Base-by-base conservation (phyloP, 2,888 invertebrate species). In the Oscheius sp. region DNA sequence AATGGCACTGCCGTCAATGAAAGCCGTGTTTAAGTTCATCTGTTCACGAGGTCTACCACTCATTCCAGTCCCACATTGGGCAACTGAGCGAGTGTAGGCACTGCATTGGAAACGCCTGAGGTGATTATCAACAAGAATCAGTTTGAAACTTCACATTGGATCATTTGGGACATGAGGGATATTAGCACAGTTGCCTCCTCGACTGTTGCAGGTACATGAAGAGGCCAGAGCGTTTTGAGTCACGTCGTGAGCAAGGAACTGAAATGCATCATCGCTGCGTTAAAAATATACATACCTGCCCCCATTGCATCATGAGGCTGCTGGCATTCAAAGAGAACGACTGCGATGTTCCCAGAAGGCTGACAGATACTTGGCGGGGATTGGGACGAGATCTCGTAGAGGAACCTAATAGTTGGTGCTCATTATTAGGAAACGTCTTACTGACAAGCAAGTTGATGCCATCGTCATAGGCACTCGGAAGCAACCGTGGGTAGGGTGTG, bases 41-140 rank as follows among this genome's bases (percentile, higher is more conserved):
- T 99, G 99, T 89, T 98, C 96, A 59, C 99, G 92, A 1, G 95
- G 94, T 47, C 96, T 92, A 58, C 80, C 85, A 50, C 96, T 96
- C 91, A 94, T 93, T 2, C 97, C 99, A 0, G 96, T 96, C 9
- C 97, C 97, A 90, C 99, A 99, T 71, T 96, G 94, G 0, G 97
- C 94, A 86, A 96, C 95, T 4, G 96, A 95, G 81, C 99, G 92
- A 9, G 87, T 82, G 76, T 86, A 81, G 48, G 82, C 78, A 51
- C 86, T 79, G 76, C 88, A 88, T 37, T 35, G 55, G 7, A 68
- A 7, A 3, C 42, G 51, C 55, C 68, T 68, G 3, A 68, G 53
- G 42, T 33, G 1, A 58, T n/a, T 21, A 33, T 51, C 10, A 66
- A 51, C 47, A 50, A 4, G 10, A 33, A 33, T 10, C n/a, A 2